Conservation (phyloP, 30 jellyfish, hydroid and myxozoan species). For the Phacellophora camtschatica region DNA sequence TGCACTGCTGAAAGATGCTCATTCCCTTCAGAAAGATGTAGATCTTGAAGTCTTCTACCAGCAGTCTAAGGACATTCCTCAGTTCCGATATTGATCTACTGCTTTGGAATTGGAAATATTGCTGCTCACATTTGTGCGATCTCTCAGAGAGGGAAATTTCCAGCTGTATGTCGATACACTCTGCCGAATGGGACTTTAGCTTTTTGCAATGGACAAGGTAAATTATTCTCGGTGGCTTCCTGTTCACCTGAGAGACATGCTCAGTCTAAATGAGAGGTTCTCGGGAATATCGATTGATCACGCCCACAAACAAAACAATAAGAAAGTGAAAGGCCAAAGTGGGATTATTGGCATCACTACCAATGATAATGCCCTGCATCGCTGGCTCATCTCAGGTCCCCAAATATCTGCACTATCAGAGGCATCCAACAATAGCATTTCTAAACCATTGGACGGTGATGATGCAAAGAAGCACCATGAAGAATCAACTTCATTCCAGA, state of each 20-base stretch:
- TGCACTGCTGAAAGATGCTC: neutral
- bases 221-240: constrained; percentile 52
- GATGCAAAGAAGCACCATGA: constrained; percentile 49
- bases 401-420: constrained; percentile 24
- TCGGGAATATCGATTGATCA: constrained; percentile 44
- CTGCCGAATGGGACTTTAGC: constrained; percentile 45
- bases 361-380: constrained; percentile 35
- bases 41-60: neutral
- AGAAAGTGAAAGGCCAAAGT: constrained; percentile 23
- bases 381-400: constrained; percentile 61
- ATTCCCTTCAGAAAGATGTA: neutral
- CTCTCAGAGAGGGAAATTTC: constrained; percentile 46
- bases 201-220: constrained; percentile 48
- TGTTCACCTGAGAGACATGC: constrained; percentile 44
- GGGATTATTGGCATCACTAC: constrained; percentile 10
- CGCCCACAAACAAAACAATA: constrained; percentile 42
- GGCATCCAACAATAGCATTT: constrained; percentile 11
- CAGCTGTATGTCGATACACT: constrained; percentile 23
- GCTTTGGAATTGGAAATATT: constrained; percentile 16
- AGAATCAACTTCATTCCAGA: constrained; percentile 28
- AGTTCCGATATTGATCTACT: constrained; percentile 52
- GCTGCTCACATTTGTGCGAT: constrained; percentile 48
- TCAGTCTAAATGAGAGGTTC: neutral
- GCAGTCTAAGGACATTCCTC: constrained; percentile 20
- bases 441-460: constrained; percentile 23